These are phyloP conservation scores for Macrosiphum euphorbiae DNA, from an alignment of 2,888 invertebrate genomes.

Conservation along the genomic window DNA sequence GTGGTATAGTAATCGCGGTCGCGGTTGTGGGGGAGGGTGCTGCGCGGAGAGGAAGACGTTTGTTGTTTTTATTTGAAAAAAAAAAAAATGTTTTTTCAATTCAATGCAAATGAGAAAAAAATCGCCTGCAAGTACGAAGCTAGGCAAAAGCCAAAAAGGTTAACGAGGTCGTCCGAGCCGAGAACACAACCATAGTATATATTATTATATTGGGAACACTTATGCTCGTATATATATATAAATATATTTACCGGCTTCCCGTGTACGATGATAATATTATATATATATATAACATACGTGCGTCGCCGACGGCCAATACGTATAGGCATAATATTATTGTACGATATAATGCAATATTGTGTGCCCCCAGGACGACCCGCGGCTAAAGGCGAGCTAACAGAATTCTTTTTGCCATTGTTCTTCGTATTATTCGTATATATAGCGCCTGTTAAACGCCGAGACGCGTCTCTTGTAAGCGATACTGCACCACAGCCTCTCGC, in stretches of 20 bases:
- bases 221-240: background rate
- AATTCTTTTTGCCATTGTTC: conserved; percentile 9
- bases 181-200: background rate
- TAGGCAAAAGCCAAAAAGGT: conserved; percentile 40
- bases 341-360: background rate
- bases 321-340: background rate
- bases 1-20: background rate
- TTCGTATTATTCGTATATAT: background rate
- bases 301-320: background rate
- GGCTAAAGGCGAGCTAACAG: background rate
- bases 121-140: background rate
- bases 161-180: conserved; percentile 37
- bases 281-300: background rate
- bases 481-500: background rate
- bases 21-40: too few species aligned
- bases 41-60: background rate
- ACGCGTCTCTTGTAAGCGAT: background rate
- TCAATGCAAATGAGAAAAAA: conserved; percentile 55
- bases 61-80: background rate
- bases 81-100: conserved; percentile 11
- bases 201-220: background rate
- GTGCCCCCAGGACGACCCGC: conserved; percentile 11
- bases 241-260: background rate
- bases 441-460: conserved; percentile 5
- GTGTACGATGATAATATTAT: background rate